Base-by-base conservation (phyloP, 1,140 invertebrate species). In the Ceratoteleas bidentatus region DNA sequence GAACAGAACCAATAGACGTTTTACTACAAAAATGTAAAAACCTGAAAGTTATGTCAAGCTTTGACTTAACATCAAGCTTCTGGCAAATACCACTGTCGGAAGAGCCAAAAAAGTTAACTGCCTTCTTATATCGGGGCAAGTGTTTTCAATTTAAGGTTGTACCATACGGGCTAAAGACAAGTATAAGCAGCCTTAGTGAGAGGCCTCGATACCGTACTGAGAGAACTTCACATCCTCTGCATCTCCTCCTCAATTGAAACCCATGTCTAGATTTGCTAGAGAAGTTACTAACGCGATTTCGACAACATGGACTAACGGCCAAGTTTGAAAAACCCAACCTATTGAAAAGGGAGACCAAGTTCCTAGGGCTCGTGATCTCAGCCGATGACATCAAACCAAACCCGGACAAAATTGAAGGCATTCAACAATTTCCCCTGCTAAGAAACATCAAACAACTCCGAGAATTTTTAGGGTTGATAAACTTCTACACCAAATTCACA, bases 401-500 rank as follows among this genome's bases (percentile, higher is more conserved):
- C 36, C 3, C 5, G 4, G 36, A 58, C n/a, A 58, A 58, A n/a
- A 58, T 58, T 11, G 32, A 43, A 32, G 56, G 36, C 0, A 58
- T 58, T 3, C 10, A 58, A 24, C 15, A 58, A 5, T 61, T 49
- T 61, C 32, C 58, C 0, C 14, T 0, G 15, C 66, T 70, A 84
- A 74, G 83, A 47, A 87, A 87, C 9, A 16, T 14, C 9, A 49
- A 49, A 49, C 47, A 49, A 14, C 14, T 49, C 6, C 13, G 47
- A 3, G 66, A 15, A 14, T 49, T 49, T 9, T 49, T 8, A 9
- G 47, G 47, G 6, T 15, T 49, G 13, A 49, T 49, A 7, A 49
- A 49, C 14, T 49, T 49, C 9, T 49, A 49, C 14, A 15, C 47
- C 14, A 49, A 49, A 9, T 92, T 90, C 84, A 85, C 88, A 0